These are phyloP conservation scores for Cyclargus thomasi DNA, from an alignment of 1,140 invertebrate species.

Conservation along the genomic window DNA sequence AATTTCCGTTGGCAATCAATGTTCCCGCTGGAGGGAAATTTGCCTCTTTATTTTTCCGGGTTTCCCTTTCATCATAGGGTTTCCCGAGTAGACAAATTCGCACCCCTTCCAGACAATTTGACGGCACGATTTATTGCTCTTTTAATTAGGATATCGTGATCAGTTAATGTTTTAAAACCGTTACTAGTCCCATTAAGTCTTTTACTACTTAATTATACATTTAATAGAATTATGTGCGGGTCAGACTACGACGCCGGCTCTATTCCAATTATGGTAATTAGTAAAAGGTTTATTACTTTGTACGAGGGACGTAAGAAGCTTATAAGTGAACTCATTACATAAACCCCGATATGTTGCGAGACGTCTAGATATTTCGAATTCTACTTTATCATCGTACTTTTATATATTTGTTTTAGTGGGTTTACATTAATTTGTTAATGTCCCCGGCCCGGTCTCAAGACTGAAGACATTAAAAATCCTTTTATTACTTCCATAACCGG, in stretches of 20 bases:
- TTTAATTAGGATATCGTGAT: slow-evolving; percentile 7
- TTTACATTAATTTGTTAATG: not conserved
- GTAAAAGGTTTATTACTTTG: not conserved
- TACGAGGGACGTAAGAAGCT: not conserved
- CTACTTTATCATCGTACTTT: not conserved
- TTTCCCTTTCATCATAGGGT: slow-evolving; percentile 65
- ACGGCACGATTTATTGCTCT: slow-evolving; percentile 33
- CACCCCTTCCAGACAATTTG: slow-evolving; percentile 39
- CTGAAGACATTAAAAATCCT: slow-evolving; percentile 14
- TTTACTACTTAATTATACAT: not conserved
- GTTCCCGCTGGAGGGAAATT: slow-evolving; percentile 36
- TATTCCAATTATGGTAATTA: slow-evolving; percentile 1
- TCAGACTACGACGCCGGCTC: not conserved
- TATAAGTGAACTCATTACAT: not conserved
- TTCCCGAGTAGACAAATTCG: slow-evolving; percentile 46
- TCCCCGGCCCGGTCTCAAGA: not conserved
- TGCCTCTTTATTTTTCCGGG: slow-evolving; percentile 36
- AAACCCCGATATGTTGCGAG: not conserved
- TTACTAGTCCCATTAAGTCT: not conserved
- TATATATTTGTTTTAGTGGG: not conserved
- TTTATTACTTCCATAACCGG: slow-evolving; percentile 18
- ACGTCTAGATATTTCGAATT: not conserved
- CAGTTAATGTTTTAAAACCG: not conserved
- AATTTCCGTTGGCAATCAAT: slow-evolving; percentile 55
- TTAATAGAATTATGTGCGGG: not conserved